Percentiles rank a stretch among this genome's conserved stretches.
These are phyloP conservation scores for Rattus rattus DNA, from an alignment of 2,113 vertebrate genomes.

Conservation along the genomic window DNA sequence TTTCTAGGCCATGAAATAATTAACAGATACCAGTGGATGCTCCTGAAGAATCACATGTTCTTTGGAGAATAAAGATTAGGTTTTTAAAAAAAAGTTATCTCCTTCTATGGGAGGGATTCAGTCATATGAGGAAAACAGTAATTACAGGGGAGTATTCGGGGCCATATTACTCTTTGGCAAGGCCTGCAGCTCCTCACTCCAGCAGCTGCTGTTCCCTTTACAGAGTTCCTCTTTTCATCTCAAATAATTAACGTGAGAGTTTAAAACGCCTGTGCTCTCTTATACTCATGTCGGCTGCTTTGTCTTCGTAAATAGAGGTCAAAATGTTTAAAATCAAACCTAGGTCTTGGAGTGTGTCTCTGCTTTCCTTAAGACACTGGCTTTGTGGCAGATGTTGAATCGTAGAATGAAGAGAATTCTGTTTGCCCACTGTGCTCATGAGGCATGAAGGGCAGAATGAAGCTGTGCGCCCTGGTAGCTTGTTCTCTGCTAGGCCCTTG, in stretches of 20 bases:
- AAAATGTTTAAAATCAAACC: background rate
- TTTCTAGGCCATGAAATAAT: background rate
- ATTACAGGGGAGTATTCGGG: conserved; percentile 16
- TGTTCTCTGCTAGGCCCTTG: background rate
- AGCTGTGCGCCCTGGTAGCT: background rate
- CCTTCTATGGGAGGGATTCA: background rate
- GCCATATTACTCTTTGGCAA: conserved; percentile 49
- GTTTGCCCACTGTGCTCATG: background rate
- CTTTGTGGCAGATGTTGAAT: background rate
- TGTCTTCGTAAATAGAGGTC: conserved; percentile 27
- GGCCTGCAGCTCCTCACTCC: background rate
- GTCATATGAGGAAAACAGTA: conserved; percentile 37
- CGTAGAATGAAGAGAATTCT: background rate
- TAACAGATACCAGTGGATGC: background rate
- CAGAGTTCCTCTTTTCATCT: conserved; percentile 55
- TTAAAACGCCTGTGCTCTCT: background rate
- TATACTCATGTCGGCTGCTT: background rate
- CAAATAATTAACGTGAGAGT: conserved; percentile 48
- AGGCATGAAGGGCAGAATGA: background rate
- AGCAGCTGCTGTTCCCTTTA: conserved; percentile 39
- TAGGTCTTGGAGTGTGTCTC: background rate
- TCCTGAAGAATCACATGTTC: background rate
- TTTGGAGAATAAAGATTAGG: background rate
- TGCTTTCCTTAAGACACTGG: background rate
- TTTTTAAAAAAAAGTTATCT: background rate